Evolutionary conservation across 2,797 vertebrate genomes (phyloP).

Genomic region (Lerista edwardsae): DNA sequence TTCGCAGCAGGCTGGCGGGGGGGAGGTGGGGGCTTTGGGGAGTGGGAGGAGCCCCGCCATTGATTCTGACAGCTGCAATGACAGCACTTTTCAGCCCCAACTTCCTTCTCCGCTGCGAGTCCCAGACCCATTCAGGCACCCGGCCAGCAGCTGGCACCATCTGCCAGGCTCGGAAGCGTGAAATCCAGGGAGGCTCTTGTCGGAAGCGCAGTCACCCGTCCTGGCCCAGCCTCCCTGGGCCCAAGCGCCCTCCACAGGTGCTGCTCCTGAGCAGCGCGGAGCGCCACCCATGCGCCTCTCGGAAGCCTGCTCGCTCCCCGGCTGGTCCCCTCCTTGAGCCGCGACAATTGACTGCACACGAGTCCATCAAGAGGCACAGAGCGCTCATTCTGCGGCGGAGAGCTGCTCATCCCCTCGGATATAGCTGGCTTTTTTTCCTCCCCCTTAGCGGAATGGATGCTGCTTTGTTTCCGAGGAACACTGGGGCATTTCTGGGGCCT

Average conservation of each 20-base stretch:
- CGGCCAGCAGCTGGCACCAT: neutral
- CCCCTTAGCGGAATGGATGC: neutral
- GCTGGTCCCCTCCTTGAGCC: conserved; percentile 9
- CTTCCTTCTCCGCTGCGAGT: neutral
- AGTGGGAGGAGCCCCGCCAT: neutral
- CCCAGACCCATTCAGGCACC: conserved; percentile 1
- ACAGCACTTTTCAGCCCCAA: neutral
- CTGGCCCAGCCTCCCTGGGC: neutral
- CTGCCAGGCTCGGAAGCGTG: neutral
- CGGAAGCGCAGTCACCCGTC: conserved; percentile 34
- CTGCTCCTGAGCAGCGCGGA: neutral
- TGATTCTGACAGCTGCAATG: neutral
- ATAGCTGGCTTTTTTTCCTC: neutral
- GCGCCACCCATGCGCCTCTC: neutral
- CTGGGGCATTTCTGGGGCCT: neutral
- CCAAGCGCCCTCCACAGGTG: neutral
- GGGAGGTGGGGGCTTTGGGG: neutral
- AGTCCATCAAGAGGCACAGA: neutral
- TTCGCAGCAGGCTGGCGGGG: neutral
- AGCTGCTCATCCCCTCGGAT: neutral
- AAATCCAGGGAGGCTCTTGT: neutral
- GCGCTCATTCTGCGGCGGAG: conserved; percentile 19
- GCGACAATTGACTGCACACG: conserved; percentile 30
- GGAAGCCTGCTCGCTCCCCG: neutral
- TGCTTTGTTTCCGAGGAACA: conserved; percentile 8